A percentile compares a stretch with the other conserved stretches of the same genome.
Conservation (phyloP, 2,113 vertebrate genomes). For the human region DNA sequence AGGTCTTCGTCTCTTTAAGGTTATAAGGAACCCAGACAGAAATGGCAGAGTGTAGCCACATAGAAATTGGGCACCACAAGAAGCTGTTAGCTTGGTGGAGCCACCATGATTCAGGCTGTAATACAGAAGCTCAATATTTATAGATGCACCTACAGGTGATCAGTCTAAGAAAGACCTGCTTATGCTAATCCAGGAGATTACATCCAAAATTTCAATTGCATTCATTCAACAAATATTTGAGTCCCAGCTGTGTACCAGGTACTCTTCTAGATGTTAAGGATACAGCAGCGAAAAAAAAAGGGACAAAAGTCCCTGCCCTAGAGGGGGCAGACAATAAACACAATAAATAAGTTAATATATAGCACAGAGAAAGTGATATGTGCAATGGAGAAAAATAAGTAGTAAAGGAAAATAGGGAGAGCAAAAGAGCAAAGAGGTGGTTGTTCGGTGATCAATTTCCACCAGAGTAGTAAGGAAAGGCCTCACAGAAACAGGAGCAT, state of each 20-base stretch:
- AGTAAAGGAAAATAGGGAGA: not conserved
- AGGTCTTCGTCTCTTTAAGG: not conserved
- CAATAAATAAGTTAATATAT: not conserved
- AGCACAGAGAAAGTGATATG: not conserved
- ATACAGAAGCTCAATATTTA: not conserved
- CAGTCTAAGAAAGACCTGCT: not conserved
- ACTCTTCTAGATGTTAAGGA: not conserved
- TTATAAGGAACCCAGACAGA: not conserved
- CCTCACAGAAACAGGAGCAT: not conserved
- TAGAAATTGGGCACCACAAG: not conserved
- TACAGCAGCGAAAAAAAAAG: not conserved
- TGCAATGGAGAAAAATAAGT: not conserved
- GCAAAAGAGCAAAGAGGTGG: not conserved
- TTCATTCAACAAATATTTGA: not conserved
- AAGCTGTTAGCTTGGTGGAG: not conserved
- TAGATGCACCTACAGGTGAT: not conserved
- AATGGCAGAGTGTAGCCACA: not conserved
- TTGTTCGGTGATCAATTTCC: not conserved
- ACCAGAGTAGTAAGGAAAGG: not conserved
- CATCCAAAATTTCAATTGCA: not conserved
- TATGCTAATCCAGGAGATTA: not conserved
- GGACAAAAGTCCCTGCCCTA: not conserved
- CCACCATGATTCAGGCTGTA: not conserved
- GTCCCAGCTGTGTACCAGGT: not conserved
- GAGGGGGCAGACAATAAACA: not conserved